Base-by-base conservation (phyloP, 2,888 invertebrate species). In the Pammene fasciana region DNA sequence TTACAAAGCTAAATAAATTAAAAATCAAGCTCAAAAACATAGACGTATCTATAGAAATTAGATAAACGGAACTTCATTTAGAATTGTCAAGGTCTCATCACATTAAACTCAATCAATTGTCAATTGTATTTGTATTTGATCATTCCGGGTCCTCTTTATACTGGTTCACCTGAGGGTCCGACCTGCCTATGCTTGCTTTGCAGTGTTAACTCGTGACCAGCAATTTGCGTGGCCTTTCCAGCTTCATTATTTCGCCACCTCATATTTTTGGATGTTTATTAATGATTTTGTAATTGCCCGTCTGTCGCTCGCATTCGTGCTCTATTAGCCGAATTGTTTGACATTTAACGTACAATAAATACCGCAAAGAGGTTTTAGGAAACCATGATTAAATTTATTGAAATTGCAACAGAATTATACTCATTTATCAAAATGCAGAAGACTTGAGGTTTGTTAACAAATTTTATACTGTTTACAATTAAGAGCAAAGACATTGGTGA, bases 281-380 rank as follows among this genome's bases (percentile, higher is more conserved):
- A 89, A 90, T 88, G 86, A 86, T 87, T 86, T 85, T 85, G 83
- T 88, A 87, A 88, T 88, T 86, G 86, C 80, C 75, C 74, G 76
- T 78, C 82, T 85, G 89, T 84, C 86, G 80, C 74, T 77, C 76
- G 79, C 86, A 86, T 78, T 81, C 79, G 77, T 78, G 79, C 75
- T 76, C 82, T 79, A 84, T 86, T 86, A 83, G 59, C 68, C 68
- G 72, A 18, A 62, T 60, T 68, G 68, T 70, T 61, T 60, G 43
- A 41, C 62, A 56, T 70, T 70, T 68, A 50, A 50, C 60, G 57
- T 57, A 26, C 52, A 67, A 59, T 70, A 71, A 56, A 65, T 41
- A 62, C 41, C 62, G 11, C n/a, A 41, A 41, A 26, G 11, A 48
- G 38, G 38, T n/a, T 38, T 6, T 16, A 13, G 38, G 48, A 38